Percentiles rank a stretch among this genome's conserved stretches.
These are phyloP conservation scores for Corythoichthys haematopterus DNA, from an alignment of 2,113 vertebrate genomes.

Conservation along the genomic window DNA sequence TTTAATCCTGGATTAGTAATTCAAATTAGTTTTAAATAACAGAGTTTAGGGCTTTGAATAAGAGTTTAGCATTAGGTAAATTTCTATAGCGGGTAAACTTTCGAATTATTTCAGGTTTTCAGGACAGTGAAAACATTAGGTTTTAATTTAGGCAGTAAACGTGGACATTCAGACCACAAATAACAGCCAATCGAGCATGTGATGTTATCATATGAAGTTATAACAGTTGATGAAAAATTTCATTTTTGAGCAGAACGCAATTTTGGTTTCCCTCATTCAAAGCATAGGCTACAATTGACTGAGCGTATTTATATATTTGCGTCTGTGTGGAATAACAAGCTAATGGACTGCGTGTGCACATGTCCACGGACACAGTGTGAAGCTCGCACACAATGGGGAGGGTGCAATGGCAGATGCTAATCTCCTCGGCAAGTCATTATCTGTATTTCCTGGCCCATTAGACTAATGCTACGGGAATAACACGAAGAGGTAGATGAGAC, in stretches of 20 bases:
- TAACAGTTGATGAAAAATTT: too few species aligned
- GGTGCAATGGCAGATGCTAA: conserved; percentile 53
- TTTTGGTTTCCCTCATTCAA: neutral
- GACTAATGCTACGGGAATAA: conserved; percentile 62
- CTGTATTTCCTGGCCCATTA: conserved; percentile 65
- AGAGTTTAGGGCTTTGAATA: neutral
- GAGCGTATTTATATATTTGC: neutral
- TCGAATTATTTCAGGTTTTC: too few species aligned
- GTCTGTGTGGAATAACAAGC: conserved; percentile 12
- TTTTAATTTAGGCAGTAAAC: too few species aligned
- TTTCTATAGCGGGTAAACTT: too few species aligned
- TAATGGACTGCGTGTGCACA: conserved; percentile 16
- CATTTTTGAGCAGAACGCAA: neutral
- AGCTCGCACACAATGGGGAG: neutral
- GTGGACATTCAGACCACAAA: too few species aligned
- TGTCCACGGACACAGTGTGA: conserved; percentile 19
- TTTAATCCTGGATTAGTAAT: too few species aligned
- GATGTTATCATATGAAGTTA: too few species aligned
- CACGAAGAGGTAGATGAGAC: conserved; percentile 56
- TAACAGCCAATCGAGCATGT: too few species aligned
- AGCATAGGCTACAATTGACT: neutral
- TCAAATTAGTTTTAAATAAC: neutral
- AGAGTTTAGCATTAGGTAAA: neutral
- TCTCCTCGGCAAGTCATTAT: conserved; percentile 63
- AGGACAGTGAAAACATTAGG: too few species aligned